Base-by-base conservation (phyloP, 2,113 vertebrate genomes). In the Chaenogobius annularis region DNA sequence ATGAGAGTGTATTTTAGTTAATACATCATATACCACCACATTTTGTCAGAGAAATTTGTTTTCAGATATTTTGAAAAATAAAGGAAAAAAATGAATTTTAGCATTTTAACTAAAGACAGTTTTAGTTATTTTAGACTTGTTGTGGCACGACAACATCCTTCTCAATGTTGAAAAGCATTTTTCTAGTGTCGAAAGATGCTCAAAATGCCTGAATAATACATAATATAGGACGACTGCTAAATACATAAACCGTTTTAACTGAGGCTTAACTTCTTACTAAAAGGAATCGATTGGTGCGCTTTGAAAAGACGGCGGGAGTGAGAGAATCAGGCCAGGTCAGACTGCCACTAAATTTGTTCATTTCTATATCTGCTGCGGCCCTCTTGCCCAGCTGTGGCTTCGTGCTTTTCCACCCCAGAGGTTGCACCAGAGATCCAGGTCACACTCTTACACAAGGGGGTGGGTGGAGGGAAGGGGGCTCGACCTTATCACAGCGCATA, bases 401-500 rank as follows among this genome's bases (percentile, higher is more conserved):
- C 73, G 26, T 64, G 48, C 73, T 77, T 0, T 31, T 1, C 56
- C 26, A 10, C 67, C 77, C 77, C 64, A 13, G 44, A 79, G 68
- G 68, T 75, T 72, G 52, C 67, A 59, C 22, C 14, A 74, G 76
- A 67, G 50, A 83, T 77, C 64, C 71, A 1, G 72, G 71, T 79
- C 63, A 14, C 69, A 43, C 78, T 75, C 71, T 40, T 26, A 47
- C 47, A 23, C 55, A 10, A 31, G 64, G 43, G 77, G 71, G 65
- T 67, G 84, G 64, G 37, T 73, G 71, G 67, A 64, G 84, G 74
- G 26, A 72, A 87, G 77, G 72, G 12, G n/a, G 50, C 69, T 23
- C 70, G 74, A 87, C 79, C 84, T 83, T 68, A 89, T 83, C 86
- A 43, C 70, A 55, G 66, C 6, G 70, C 69, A 82, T 86, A 80